Percentiles rank a stretch among this genome's conserved stretches.
These are phyloP conservation scores for Melierax canorus DNA, from an alignment of 2,113 vertebrate species.

Conservation along the genomic window DNA sequence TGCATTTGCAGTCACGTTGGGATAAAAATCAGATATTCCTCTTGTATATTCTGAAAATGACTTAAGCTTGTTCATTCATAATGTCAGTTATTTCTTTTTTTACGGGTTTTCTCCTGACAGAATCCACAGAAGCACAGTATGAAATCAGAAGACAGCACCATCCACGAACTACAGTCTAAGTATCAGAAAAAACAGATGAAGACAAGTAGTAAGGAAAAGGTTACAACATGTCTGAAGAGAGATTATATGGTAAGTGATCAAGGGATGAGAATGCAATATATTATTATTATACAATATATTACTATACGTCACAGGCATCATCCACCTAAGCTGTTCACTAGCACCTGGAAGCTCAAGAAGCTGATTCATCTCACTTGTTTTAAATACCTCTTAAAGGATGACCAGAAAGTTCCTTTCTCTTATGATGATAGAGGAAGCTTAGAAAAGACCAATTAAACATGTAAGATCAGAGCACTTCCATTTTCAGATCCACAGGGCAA, in stretches of 20 bases:
- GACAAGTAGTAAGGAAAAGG: neutral
- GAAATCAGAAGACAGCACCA: neutral
- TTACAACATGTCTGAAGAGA: neutral
- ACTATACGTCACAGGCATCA: neutral
- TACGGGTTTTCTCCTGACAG: neutral
- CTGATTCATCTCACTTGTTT: neutral
- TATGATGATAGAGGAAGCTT: neutral
- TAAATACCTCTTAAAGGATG: neutral
- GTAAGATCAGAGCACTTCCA: neutral
- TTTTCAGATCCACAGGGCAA: neutral
- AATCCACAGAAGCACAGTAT: neutral
- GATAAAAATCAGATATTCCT: neutral
- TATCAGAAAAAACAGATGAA: neutral
- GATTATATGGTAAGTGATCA: neutral
- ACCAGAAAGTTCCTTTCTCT: neutral
- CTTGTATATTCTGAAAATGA: neutral
- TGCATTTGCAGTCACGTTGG: neutral
- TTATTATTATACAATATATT: neutral
- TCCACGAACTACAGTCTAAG: neutral
- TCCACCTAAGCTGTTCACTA: neutral
- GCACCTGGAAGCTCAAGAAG: neutral
- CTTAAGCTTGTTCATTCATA: neutral
- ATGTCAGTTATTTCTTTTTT: neutral
- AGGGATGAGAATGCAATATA: neutral
- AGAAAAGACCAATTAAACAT: neutral